These are phyloP conservation scores for Actenoides lindsayi DNA, from an alignment of 2,113 vertebrate species.

Conservation along the genomic window DNA sequence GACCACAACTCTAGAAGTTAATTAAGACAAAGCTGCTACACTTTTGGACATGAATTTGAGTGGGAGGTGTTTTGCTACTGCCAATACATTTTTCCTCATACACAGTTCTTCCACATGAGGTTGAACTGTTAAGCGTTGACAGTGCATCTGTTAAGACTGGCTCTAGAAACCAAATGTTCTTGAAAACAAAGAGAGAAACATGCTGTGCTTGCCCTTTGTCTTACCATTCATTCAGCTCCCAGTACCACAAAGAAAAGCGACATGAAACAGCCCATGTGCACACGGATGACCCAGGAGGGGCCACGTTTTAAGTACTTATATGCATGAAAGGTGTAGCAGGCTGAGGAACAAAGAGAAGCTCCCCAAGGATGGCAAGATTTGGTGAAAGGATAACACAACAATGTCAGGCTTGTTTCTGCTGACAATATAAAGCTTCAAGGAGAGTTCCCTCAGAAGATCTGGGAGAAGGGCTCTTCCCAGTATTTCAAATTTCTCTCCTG, in stretches of 20 bases:
- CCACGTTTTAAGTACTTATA: rapidly evolving
- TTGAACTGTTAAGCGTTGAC: not conserved
- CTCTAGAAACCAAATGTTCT: conserved; percentile 40
- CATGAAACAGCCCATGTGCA: not conserved
- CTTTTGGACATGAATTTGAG: not conserved
- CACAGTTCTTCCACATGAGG: conserved; percentile 5
- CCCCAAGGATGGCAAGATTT: not conserved
- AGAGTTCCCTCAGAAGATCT: not conserved
- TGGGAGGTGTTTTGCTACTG: conserved; percentile 9
- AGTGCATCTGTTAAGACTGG: conserved; percentile 41
- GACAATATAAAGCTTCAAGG: not conserved
- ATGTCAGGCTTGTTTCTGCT: not conserved
- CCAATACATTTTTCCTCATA: not conserved
- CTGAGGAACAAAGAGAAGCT: not conserved
- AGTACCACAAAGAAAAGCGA: not conserved
- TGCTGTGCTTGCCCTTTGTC: not conserved
- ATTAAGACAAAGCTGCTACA: not conserved
- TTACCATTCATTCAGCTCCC: not conserved
- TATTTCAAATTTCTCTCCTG: not conserved
- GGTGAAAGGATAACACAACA: rapidly evolving
- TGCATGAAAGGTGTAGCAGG: not conserved
- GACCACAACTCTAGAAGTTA: not conserved
- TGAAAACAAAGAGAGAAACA: not conserved
- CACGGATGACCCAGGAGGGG: not conserved
- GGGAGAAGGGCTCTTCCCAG: not conserved